Evolutionary conservation across 2,113 vertebrate species (phyloP), one percentile per base, ranked within the genome.

Genomic region (Procavia capensis): DNA sequence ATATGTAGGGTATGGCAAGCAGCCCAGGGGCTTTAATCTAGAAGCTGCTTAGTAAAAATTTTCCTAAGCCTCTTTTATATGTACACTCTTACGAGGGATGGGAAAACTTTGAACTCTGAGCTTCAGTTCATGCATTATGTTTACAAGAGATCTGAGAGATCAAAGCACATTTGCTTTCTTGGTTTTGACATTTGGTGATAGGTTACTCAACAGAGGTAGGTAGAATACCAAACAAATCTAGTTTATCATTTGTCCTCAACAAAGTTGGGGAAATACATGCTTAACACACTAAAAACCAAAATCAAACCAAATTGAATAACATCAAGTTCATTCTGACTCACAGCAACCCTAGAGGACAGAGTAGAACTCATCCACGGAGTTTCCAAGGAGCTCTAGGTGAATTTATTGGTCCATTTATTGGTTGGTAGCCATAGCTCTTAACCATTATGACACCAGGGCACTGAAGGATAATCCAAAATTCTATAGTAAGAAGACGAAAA

Each of bases 21-120:
- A 34, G 47, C 85, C 74, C 86, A 83, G 54, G 79, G 74, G 41
- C 92, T 97, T 95, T 90, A 78, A 85, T 85, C 85, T 88, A 87
- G 83, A 85, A 83, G 84, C 87, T 83, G 45, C 57, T 85, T 39
- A 9, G 78, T 75, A 43, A 93, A 93, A 59, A 57, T 91, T 91
- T 85, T 81, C 9, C 47, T 90, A 80, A 88, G 57, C 17, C 39
- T 83, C 29, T 91, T 61, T 90, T 54, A 59, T 47, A 76, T 43
- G 36, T 24, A 64, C 47, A 25, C n/a, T 20, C 80, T 93, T 34
- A 36, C 9, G 25, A 92, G 88, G 59, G 29, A 22, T 93, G 61
- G 45, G 78, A 50, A 80, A 88, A 27, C 57, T 70, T 66, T 83
- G 34, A 92, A 88, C 31, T 72, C 66, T 85, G 25, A 29, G n/a